phyloP scores from a whole-genome alignment of 2,888 invertebrate genomes.

The Aromia moschata region DNA sequence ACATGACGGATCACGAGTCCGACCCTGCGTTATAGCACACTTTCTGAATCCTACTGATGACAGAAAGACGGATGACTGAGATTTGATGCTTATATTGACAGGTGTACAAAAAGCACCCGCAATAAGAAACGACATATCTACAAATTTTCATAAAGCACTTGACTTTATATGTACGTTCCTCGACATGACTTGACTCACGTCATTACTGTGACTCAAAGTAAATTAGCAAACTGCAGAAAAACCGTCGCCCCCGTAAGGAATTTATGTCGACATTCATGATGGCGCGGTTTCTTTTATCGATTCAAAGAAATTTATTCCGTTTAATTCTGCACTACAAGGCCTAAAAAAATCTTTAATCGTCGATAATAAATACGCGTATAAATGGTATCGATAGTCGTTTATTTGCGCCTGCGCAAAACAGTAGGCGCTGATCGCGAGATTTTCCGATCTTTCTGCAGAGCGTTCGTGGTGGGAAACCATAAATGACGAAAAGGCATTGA shows the following conservation, averaged over 20 bases:
- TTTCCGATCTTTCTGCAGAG: conserved; percentile 27
- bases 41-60: no score
- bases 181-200: no score
- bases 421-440: conserved; percentile 37
- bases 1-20: no score
- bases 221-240: background rate
- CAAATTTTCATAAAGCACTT: no score
- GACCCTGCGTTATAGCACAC: no score
- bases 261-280: conserved; percentile 1
- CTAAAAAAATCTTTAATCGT: conserved; percentile 22
- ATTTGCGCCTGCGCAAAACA: conserved; percentile 41
- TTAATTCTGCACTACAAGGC: conserved; percentile 19
- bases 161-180: no score
- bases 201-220: no score
- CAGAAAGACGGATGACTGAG: no score
- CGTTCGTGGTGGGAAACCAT: conserved; percentile 26
- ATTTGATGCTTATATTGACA: no score
- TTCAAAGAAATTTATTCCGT: conserved; percentile 16
- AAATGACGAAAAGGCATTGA: conserved; percentile 25
- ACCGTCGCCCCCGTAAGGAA: background rate
- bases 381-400: conserved; percentile 34
- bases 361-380: conserved; percentile 27
- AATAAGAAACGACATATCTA: no score
- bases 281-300: conserved; percentile 13
- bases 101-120: no score